Evolutionary conservation across 1,140 invertebrate species (phyloP).

Genomic region (Coelopa frigida): DNA sequence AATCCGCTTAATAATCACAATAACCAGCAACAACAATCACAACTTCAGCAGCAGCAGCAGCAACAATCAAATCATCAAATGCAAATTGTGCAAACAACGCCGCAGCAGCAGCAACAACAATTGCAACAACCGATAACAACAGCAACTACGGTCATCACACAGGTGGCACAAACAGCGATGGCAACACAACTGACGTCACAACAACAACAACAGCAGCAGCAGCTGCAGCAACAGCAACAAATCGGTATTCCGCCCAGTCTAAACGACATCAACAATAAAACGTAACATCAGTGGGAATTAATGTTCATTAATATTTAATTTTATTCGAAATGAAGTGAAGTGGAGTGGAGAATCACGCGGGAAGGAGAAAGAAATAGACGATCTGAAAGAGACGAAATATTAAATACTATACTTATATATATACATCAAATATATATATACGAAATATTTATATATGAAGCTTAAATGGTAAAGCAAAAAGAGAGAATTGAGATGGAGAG

Average conservation of each 20-base stretch:
- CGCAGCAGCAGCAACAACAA: conserved; percentile 22
- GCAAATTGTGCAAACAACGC: conserved; percentile 5
- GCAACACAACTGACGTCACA: conserved; percentile 37
- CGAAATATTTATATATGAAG: too few relatives aligned
- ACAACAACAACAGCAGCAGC: conserved; percentile 21
- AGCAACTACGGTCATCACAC: conserved; percentile 43
- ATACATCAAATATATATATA: too few relatives aligned
- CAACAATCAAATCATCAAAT: conserved; percentile 21
- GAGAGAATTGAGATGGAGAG: too few relatives aligned
- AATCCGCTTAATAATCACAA: conserved; percentile 29
- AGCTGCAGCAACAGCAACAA: conserved; percentile 23
- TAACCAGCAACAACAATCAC: conserved; percentile 20
- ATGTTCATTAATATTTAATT: conserved; percentile 45
- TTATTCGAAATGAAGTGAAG: too few relatives aligned
- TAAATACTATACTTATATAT: too few relatives aligned
- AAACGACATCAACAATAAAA: conserved; percentile 42
- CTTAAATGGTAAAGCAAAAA: too few relatives aligned
- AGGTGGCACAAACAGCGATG: conserved; percentile 39
- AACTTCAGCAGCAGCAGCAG: conserved; percentile 32
- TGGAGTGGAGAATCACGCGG: too few relatives aligned
- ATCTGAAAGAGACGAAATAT: too few relatives aligned
- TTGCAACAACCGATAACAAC: conserved; percentile 41
- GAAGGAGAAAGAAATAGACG: too few relatives aligned
- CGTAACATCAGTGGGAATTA: conserved; percentile 46
- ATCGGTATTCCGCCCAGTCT: conserved; percentile 40